These are phyloP conservation scores for Patiria miniata DNA, from an alignment of 35 echinoderm and acorn worm species.

Conservation along the genomic window DNA sequence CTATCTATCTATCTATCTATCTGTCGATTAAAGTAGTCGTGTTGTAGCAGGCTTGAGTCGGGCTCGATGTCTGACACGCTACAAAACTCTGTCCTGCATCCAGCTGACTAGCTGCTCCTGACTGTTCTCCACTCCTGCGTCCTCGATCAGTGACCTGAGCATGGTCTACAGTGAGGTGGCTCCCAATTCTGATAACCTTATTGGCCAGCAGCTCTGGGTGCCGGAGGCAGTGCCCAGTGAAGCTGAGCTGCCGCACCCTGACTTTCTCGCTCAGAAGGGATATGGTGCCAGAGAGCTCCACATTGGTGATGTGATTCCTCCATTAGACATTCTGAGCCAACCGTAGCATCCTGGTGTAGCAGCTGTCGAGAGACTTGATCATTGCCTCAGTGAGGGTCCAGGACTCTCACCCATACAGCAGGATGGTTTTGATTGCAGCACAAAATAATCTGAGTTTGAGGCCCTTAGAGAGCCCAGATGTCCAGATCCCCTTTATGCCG, in stretches of 20 bases:
- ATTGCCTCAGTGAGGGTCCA: background rate
- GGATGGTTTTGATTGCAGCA: slow-evolving; percentile 21
- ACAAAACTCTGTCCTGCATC: background rate
- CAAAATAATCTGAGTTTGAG: slow-evolving; percentile 27
- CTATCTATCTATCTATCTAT: background rate
- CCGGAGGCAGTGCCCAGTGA: background rate
- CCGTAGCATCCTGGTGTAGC: no score
- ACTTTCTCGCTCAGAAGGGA: background rate
- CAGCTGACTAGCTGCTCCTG: background rate
- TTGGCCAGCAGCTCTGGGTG: slow-evolving; percentile 5
- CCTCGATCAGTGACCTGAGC: background rate
- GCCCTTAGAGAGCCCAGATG: background rate
- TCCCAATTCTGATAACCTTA: background rate
- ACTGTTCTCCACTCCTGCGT: background rate
- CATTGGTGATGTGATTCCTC: slow-evolving; percentile 8
- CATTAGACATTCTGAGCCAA: background rate
- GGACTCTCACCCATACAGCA: slow-evolving; percentile 8
- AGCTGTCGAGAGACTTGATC: background rate
- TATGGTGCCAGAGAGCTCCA: background rate
- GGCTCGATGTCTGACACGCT: slow-evolving; percentile 2
- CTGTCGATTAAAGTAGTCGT: background rate
- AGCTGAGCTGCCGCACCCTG: background rate
- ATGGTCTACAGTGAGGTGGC: background rate
- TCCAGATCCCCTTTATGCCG: background rate
- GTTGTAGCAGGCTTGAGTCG: background rate